Evolutionary conservation across 2,888 invertebrate genomes (phyloP).

Genomic region (Temnothorax rugatulus): DNA sequence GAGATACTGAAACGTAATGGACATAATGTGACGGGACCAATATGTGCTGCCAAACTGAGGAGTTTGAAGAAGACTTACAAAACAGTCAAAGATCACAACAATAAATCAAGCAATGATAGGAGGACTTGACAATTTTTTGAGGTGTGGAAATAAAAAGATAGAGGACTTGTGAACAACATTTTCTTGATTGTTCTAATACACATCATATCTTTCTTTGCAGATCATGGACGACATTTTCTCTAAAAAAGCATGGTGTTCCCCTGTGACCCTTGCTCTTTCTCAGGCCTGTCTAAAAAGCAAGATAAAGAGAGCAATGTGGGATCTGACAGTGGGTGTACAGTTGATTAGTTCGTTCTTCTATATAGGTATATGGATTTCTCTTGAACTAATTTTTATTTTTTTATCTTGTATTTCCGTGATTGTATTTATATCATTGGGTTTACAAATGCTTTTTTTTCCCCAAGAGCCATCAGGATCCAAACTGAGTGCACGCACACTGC

Average conservation of each 20-base stretch:
- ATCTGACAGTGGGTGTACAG: background rate
- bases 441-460: background rate
- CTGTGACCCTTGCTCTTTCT: background rate
- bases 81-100: background rate
- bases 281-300: constrained; percentile 4
- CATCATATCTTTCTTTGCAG: constrained; percentile 15
- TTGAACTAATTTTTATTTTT: background rate
- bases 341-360: background rate
- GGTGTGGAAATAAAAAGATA: background rate
- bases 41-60: too few relatives aligned
- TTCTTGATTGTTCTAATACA: background rate
- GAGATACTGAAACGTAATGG: too few relatives aligned
- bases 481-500: background rate
- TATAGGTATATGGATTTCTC: background rate
- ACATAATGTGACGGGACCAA: too few relatives aligned
- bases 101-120: background rate
- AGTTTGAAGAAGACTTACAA: constrained; percentile 31
- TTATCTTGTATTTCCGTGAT: background rate
- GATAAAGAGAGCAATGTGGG: background rate
- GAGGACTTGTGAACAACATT: background rate
- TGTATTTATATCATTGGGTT: background rate
- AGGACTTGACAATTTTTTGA: constrained; percentile 23
- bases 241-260: constrained; percentile 24
- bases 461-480: background rate
- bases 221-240: constrained; percentile 14